phyloP scores from a whole-genome alignment of 2,888 invertebrate species.

The Diploptera punctata region DNA sequence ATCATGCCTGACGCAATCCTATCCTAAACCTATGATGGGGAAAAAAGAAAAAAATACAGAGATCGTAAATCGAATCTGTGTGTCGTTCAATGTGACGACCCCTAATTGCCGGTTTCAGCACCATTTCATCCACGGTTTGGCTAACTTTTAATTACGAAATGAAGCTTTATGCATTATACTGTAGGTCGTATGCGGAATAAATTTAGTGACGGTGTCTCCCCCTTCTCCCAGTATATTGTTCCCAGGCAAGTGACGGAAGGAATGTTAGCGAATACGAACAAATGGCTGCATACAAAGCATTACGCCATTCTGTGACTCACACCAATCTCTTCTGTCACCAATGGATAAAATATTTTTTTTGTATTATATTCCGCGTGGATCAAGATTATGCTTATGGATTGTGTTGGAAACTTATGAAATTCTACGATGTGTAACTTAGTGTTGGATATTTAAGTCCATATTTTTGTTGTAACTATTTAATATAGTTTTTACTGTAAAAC shows the following conservation, averaged over 20 bases:
- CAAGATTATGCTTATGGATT: no score
- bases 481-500: no score
- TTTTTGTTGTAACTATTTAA: no score
- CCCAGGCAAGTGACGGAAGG: neutral
- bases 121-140: slow-evolving; percentile 7
- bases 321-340: no score
- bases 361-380: no score
- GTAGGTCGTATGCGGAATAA: slow-evolving; percentile 11
- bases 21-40: neutral
- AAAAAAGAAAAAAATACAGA: neutral
- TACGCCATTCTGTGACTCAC: no score
- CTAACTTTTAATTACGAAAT: slow-evolving; percentile 10
- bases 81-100: slow-evolving; percentile 13
- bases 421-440: no score
- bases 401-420: no score
- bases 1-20: slow-evolving; percentile 11
- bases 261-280: slow-evolving; percentile 3
- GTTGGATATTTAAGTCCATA: no score
- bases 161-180: slow-evolving; percentile 8
- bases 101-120: slow-evolving; percentile 13
- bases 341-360: no score
- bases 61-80: neutral
- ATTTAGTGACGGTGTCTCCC: slow-evolving; percentile 1
- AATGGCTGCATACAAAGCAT: no score
- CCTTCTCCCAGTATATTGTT: neutral